Percentiles rank a stretch among this genome's conserved stretches.
phyloP scores from a whole-genome alignment of 2,797 vertebrate species.

The Mormyrus hasselquistii region DNA sequence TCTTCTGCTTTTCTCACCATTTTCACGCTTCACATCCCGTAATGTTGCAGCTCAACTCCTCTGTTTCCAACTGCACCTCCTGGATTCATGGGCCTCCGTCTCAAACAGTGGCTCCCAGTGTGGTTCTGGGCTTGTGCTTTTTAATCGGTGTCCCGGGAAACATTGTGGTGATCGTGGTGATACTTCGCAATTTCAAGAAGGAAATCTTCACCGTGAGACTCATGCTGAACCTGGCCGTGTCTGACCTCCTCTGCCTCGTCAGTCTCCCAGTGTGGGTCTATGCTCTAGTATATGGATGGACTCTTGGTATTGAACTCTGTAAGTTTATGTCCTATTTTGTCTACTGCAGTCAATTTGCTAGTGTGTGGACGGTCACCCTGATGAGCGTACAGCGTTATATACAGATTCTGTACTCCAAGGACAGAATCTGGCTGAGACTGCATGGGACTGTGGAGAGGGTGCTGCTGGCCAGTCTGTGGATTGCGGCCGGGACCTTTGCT shows the following conservation, averaged over 20 bases:
- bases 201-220: slow-evolving; percentile 33
- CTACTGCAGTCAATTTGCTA: slow-evolving; percentile 32
- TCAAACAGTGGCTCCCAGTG: background rate
- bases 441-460: slow-evolving; percentile 12
- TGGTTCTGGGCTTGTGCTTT: background rate
- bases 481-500: slow-evolving; percentile 18
- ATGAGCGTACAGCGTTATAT: slow-evolving; percentile 36
- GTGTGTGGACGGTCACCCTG: slow-evolving; percentile 31
- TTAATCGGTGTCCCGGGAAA: slow-evolving; percentile 14
- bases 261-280: slow-evolving; percentile 34
- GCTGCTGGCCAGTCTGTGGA: slow-evolving; percentile 31
- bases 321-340: slow-evolving; percentile 26
- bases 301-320: slow-evolving; percentile 19
- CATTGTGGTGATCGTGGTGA: slow-evolving; percentile 26
- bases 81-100: background rate
- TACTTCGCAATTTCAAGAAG: slow-evolving; percentile 26
- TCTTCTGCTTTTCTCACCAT: background rate
- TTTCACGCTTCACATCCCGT: background rate
- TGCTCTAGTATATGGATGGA: slow-evolving; percentile 2
- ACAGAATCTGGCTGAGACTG: slow-evolving; percentile 21
- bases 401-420: slow-evolving; percentile 21
- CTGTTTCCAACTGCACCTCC: background rate
- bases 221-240: slow-evolving; percentile 38
- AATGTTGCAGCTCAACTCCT: background rate
- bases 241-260: slow-evolving; percentile 36